Base-by-base conservation (phyloP, 2,797 vertebrate species). In the Psittacula echo region DNA sequence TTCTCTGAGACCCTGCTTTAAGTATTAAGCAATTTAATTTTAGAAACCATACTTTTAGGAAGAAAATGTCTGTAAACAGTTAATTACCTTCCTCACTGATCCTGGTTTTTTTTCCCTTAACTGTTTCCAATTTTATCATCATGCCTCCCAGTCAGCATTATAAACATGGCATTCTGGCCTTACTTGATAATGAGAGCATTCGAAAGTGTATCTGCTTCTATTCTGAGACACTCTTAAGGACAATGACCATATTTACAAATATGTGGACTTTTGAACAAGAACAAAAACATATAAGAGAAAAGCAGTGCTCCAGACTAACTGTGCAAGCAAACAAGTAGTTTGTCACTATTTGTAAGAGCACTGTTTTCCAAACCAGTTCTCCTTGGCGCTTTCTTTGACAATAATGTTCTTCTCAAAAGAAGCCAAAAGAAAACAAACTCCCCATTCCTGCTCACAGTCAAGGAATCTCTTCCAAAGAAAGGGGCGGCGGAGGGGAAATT, bases 311-410 rank as follows among this genome's bases (percentile, higher is more conserved):
- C 75, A 83, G 61, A 74, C 44, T 32, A 78, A 44, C 65, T 68
- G 9, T 17, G 41, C 48, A 56, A 91, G 68, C 82, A 92, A 95
- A 83, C 75, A 79, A 85, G 47, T 10, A 44, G 37, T 27, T 74
- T 91, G 71, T 53, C 75, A 75, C 17, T 81, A 9, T 65, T 81
- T 80, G 14, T 62, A 84, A 60, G 21, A 68, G 34, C 60, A 66
- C 26, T 86, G 62, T 84, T 89, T 89, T 85, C 48, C n/a, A 86
- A 89, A 74, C 14, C 50, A 67, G 72, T 15, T 91, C 83, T 84
- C 83, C 30, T 37, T 81, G 85, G 85, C 62, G 93, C 50, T 85
- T 44, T 77, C 75, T 74, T 75, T 48, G 71, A 89, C 84, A 81
- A 21, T 26, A 48, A 67, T 10, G 30, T 32, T 65, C 41, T 30